Base-by-base conservation (phyloP, 2,888 invertebrate species). In the Eudemis profundana region DNA sequence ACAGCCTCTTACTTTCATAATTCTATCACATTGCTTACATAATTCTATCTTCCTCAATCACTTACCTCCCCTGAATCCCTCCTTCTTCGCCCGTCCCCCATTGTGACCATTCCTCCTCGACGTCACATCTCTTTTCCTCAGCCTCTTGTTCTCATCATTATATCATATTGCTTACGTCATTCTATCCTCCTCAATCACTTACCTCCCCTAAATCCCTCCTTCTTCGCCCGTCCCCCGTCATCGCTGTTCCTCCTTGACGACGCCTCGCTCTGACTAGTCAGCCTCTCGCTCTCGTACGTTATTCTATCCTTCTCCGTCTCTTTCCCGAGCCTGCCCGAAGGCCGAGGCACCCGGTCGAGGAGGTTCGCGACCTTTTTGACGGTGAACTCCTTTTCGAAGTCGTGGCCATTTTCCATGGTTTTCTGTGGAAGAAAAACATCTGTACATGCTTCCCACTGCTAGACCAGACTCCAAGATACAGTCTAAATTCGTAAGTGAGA, bases 171-270 rank as follows among this genome's bases (percentile, higher is more conserved):
- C n/a, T n/a, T 60, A 17, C 72, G 74, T 62, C 69, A 71, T 1
- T 64, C 66, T 44, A 17, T 61, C 49, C n/a, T 49, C 63, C 29
- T 50, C 47, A 12, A 23, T 27, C 14, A n/a, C 56, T 2, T 72
- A 90, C 90, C 87, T 69, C 76, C 72, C 73, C 89, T 79, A 46
- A 85, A 74, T 0, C 75, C 77, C 10, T 87, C 89, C 59, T 73
- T 82, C 49, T 72, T 82, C 1, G 79, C 78, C 67, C 85, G 76
- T 0, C 85, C 85, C 0, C 75, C 84, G 67, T 90, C 88, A 67
- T 89, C 84, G 27, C 90, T 90, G 56, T 92, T 90, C 44, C 91
- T 84, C 74, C 90, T 85, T 44, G 90, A 90, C 57, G 91, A 90
- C 1, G 77, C 68, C 42, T 86, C 89, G 62, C 90, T 91, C 0